Base-by-base conservation (phyloP, 2,113 vertebrate genomes). In the Pseudolaguvia tuberculata region DNA sequence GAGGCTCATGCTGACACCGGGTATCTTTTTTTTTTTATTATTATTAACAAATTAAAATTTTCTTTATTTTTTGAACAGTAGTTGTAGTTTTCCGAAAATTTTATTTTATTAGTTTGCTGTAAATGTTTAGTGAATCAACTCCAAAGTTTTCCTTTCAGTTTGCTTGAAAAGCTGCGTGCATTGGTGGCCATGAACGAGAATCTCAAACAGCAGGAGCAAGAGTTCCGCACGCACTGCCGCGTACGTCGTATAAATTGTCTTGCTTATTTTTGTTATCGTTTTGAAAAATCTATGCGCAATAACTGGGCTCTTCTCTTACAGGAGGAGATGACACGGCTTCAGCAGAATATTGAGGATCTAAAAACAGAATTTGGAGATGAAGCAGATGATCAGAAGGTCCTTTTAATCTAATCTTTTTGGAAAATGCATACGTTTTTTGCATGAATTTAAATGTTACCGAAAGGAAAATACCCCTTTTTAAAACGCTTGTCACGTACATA, bases 301-400 rank as follows among this genome's bases (percentile, higher is more conserved):
- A 47, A 63, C 17, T 71, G 31, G 57, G 18, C 42, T 55, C 78
- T 0, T 82, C 18, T 75, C 79, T 74, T 83, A 85, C 82, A 98
- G 95, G 96, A 98, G 81, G 97, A 99, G 87, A 96, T 97, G 95
- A 25, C 85, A 12, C 92, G 94, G 23, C 89, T 99, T 25, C 96
- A 98, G 85, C 91, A 92, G 85, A 92, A 86, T 74, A 96, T 98
- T 50, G 90, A 94, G 81, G 90, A 78, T 81, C 73, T 98, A 62
- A 95, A 94, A 88, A 82, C 85, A 0, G 89, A 92, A 50, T 85
- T 90, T 23, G 85, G 79, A 48, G 85, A 87, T 0, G 92, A 92
- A 47, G 80, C 85, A 2, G 86, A 88, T 21, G 93, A 94, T 12
- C 92, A 93, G 79, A 92, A 92, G 93, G 96, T 97, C 10, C n/a